A percentile compares a stretch with the other conserved stretches of the same genome.
phyloP scores from a whole-genome alignment of 2,888 invertebrate genomes.

The Lithodes maja region DNA sequence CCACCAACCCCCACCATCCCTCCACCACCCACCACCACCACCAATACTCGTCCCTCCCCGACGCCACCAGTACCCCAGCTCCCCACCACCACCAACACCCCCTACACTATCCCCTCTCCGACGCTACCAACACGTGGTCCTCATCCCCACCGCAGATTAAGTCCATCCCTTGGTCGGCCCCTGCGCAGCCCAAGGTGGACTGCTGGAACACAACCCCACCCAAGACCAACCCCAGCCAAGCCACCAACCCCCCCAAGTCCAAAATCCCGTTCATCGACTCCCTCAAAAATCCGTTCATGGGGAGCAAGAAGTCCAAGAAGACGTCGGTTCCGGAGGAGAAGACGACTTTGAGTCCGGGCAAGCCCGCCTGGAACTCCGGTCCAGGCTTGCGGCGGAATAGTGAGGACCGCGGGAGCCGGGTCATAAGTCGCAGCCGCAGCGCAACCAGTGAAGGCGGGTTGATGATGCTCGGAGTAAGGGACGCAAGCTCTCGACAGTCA shows the following conservation, averaged over 20 bases:
- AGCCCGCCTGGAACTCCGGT: conserved; percentile 67
- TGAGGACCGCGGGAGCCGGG: conserved; percentile 50
- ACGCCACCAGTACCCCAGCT: conserved; percentile 45
- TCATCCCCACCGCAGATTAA: conserved; percentile 52
- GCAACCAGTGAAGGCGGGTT: conserved; percentile 69
- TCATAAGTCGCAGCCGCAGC: conserved; percentile 68
- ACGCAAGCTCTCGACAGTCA: conserved; percentile 47
- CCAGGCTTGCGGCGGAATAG: conserved; percentile 56
- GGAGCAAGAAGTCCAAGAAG: conserved; percentile 54
- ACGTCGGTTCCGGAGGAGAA: conserved; percentile 49
- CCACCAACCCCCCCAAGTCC: conserved; percentile 42
- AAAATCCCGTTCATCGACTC: conserved; percentile 56
- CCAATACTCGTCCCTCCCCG: conserved; percentile 50
- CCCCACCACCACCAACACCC: conserved; percentile 43
- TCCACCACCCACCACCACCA: conserved; percentile 19
- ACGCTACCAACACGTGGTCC: conserved; percentile 59
- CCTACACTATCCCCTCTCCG: conserved; percentile 53
- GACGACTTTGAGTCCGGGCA: conserved; percentile 26
- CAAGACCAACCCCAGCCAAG: conserved; percentile 24
- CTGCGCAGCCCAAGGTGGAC: conserved; percentile 29
- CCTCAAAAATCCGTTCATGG: conserved; percentile 46
- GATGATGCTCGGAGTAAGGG: conserved; percentile 51
- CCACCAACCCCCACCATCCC: conserved; percentile 32
- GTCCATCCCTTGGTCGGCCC: conserved; percentile 11
- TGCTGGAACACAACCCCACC: too few relatives aligned